Base-by-base conservation (phyloP, 1,140 invertebrate genomes). In the Drosophila melanogaster region DNA sequence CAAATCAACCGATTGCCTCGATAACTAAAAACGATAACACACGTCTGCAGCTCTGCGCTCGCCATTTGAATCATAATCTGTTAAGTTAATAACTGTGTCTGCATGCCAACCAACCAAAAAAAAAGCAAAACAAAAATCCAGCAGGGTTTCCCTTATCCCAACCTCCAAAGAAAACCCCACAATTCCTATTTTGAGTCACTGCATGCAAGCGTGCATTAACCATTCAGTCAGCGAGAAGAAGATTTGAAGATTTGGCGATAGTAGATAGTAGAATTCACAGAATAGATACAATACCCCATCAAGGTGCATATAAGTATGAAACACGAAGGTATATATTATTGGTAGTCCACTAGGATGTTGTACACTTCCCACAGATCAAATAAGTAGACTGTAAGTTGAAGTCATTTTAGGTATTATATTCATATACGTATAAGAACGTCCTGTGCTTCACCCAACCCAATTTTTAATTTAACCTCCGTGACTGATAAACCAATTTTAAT, bases 401-500 rank as follows among this genome's bases (percentile, higher is more conserved):
- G 1, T 2, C 10, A 64, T 4, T 14, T 10, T 50, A 41, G 30
- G 19, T 17, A 44, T 38, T 38, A n/a, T 15, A 12, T 49, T 6
- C 24, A 30, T 30, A 10, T 17, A 33, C 4, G n/a, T 24, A 11
- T n/a, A 64, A 62, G 57, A 35, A 24, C 24, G 35, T 6, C 62
- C 22, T 35, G 49, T 35, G 49, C 19, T 53, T 14, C 43, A 38
- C 17, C 19, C 15, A n/a, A 22, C 19, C 19, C 19, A 22, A 22
- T 15, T 53, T 33, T 35, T 35, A 33, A 40, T 15, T 46, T 47
- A 49, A 49, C 44, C 60, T 60, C n/a, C 33, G 22, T 65, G 55
- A 71, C 67, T 70, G 64, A 71, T 71, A 70, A 70, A 51, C 35
- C 69, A 35, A 70, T 71, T 71, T 71, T 71, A 49, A 71, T 71